These are phyloP conservation scores for Neodiprion lecontei DNA, from an alignment of 1,140 invertebrate species.

Conservation along the genomic window DNA sequence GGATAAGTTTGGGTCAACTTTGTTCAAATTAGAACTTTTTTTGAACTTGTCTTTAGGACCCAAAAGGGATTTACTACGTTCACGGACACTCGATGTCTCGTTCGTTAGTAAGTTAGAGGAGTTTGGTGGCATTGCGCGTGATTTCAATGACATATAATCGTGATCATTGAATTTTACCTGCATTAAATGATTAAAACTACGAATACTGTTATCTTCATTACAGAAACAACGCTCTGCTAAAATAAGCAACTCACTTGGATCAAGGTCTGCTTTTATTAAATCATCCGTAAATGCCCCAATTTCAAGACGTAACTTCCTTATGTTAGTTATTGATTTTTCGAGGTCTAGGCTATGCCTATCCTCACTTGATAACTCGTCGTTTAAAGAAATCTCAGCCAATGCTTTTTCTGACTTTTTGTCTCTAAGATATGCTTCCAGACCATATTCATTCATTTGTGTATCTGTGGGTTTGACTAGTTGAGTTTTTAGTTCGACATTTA, in stretches of 20 bases:
- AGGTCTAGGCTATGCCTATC: conserved; percentile 11
- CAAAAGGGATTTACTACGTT: background rate
- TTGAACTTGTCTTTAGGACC: background rate
- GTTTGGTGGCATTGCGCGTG: background rate
- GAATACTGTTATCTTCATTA: background rate
- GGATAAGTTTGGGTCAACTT: background rate
- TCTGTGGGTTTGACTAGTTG: background rate
- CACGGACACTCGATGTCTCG: background rate
- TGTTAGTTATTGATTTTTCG: conserved; percentile 21
- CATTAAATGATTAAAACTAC: background rate
- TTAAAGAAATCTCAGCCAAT: background rate
- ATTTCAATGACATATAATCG: background rate
- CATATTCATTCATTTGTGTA: background rate
- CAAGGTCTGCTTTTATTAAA: background rate
- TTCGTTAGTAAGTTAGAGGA: background rate
- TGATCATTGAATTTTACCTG: background rate
- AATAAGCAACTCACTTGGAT: background rate
- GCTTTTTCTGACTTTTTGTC: background rate
- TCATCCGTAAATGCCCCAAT: conserved; percentile 23
- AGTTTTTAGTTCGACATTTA: background rate
- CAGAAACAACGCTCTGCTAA: conserved; percentile 5
- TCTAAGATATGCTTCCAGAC: background rate
- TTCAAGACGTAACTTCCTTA: conserved; percentile 17
- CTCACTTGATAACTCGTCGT: background rate
- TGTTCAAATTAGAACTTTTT: background rate